Evolutionary conservation across 2,113 vertebrate species (phyloP), one percentile per base, ranked within the genome.

Genomic region (Scomber colias): DNA sequence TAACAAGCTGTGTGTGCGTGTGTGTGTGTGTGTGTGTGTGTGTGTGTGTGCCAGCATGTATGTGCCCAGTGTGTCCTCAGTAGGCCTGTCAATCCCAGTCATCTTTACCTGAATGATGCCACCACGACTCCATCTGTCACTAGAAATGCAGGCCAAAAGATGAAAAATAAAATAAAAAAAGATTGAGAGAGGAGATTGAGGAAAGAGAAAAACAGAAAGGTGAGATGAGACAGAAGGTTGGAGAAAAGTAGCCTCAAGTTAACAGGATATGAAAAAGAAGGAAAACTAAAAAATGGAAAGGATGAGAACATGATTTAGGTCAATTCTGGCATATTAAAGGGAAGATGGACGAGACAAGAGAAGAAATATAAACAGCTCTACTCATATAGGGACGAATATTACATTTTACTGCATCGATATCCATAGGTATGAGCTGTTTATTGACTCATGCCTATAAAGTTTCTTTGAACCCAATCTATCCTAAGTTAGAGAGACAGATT

Each of bases 81-180:
- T 78, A 74, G 75, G 79, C 68, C 85, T 90, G 90, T 92, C 92
- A 89, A 76, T 90, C 61, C 77, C 62, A 80, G 79, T 91, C 84
- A 90, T 86, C 66, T 79, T 83, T 90, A 86, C 85, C 79, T 89
- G 88, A 83, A 85, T 85, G 82, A 79, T 77, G 66, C 72, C 80
- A 76, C 81, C 66, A 68, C 3, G 72, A 75, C 78, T 82, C 89
- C 87, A 90, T 92, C 86, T 90, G 91, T 87, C 87, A 82, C 77
- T 51, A 76, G 16, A 70, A 78, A 74, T 50, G 49, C 46, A 40
- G 64, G 71, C 77, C 84, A 82, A 67, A 50, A 55, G 27, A 78
- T 53, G 35, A 65, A 77, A 86, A 79, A 76, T 54, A 3, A 60
- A 57, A 54, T 35, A 55, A 69, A 44, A 15, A 50, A 35, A 75